Percentiles rank a stretch among this genome's conserved stretches.
phyloP scores from a whole-genome alignment of 2,888 invertebrate species.

The Beris morrisii region DNA sequence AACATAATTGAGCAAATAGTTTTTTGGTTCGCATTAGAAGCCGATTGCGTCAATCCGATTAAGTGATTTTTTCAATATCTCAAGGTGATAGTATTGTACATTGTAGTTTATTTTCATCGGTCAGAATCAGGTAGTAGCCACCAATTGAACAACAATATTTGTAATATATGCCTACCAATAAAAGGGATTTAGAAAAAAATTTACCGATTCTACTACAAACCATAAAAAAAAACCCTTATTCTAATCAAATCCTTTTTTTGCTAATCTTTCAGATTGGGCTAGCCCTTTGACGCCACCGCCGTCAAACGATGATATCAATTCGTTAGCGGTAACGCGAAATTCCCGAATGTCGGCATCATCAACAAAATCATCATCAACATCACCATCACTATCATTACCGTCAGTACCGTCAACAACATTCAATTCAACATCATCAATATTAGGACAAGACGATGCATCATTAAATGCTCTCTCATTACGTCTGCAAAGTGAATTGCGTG shows the following conservation, averaged over 20 bases:
- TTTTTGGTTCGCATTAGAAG: too few species aligned
- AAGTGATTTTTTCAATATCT: too few species aligned
- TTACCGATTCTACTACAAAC: too few species aligned
- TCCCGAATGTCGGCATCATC: conserved; percentile 4
- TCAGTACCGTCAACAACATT: conserved; percentile 14
- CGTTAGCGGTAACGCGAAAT: neutral
- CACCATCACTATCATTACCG: conserved; percentile 33
- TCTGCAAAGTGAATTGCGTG: conserved; percentile 76
- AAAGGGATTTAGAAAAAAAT: too few species aligned
- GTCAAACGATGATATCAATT: conserved; percentile 25
- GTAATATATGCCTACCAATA: too few species aligned
- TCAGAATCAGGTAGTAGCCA: too few species aligned
- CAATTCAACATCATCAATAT: conserved; percentile 38
- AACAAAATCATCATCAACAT: conserved; percentile 6
- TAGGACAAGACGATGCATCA: conserved; percentile 47
- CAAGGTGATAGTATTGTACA: too few species aligned
- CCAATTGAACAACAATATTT: too few species aligned
- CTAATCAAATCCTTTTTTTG: too few species aligned
- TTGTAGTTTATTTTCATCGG: too few species aligned
- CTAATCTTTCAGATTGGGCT: conserved; percentile 50
- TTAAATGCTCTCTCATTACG: conserved; percentile 68
- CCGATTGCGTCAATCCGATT: too few species aligned
- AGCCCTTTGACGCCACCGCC: conserved; percentile 54
- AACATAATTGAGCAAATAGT: neutral
- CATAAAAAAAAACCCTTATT: too few species aligned